Conservation (phyloP, 1,140 invertebrate genomes). For the Meloidogyne chitwoodi region DNA sequence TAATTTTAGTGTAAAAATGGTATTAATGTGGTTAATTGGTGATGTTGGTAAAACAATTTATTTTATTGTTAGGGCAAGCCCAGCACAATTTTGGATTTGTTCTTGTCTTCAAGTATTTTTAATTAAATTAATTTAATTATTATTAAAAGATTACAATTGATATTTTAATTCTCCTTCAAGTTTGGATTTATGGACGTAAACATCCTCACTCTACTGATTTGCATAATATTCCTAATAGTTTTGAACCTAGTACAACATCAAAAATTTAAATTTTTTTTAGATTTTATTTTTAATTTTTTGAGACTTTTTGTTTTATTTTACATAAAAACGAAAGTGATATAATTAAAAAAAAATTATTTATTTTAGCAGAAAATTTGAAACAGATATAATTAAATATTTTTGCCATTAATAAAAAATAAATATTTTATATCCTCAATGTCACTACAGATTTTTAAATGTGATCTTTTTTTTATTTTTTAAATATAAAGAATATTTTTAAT, state of each 20-base stretch:
- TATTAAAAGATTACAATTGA: constrained; percentile 70
- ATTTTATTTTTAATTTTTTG: not conserved
- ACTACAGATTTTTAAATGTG: too few species aligned
- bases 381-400: too few species aligned
- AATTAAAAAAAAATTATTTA: too few species aligned
- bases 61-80: constrained; percentile 81
- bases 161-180: constrained; percentile 76
- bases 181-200: constrained; percentile 64
- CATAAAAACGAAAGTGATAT: too few species aligned
- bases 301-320: not conserved
- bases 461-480: too few species aligned
- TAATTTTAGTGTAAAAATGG: constrained; percentile 73
- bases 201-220: not conserved
- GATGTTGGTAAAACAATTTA: constrained; percentile 96
- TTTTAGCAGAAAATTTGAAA: too few species aligned
- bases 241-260: not conserved
- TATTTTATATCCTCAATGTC: too few species aligned
- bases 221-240: not conserved
- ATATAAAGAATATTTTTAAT: too few species aligned
- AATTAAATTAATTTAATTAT: constrained; percentile 8
- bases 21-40: constrained; percentile 84
- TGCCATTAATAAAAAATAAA: too few species aligned
- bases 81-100: constrained; percentile 91
- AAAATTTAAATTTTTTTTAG: not conserved
- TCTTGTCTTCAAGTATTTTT: constrained; percentile 75